These are phyloP conservation scores for Pseudeuparius sepicola DNA, from an alignment of 2,888 invertebrate genomes.

Conservation along the genomic window DNA sequence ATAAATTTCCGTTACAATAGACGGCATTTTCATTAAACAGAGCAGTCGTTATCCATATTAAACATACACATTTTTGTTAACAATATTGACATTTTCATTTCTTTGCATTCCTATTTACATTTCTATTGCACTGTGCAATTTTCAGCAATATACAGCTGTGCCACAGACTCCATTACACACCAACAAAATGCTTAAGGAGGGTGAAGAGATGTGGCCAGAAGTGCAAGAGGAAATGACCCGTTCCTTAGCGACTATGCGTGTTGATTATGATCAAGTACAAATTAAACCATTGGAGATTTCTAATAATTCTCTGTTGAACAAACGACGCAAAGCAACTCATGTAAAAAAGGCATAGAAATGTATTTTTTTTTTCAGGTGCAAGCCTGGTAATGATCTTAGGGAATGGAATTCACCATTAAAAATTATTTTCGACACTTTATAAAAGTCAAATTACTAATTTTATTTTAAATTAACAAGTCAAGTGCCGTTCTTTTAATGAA, in stretches of 20 bases:
- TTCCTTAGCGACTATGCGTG: slow-evolving; percentile 94
- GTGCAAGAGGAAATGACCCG: slow-evolving; percentile 99
- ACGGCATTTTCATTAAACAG: too few species aligned
- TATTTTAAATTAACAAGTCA: too few species aligned
- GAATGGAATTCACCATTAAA: too few species aligned
- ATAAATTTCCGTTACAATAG: too few species aligned
- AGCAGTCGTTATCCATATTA: too few species aligned
- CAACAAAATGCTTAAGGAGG: slow-evolving; percentile 77
- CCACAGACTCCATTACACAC: slow-evolving; percentile 95
- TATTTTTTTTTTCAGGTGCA: too few species aligned
- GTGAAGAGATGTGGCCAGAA: slow-evolving; percentile 90
- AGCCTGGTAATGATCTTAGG: too few species aligned
- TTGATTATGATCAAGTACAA: slow-evolving; percentile 92
- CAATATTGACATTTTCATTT: too few species aligned
- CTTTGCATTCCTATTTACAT: slow-evolving; percentile 1
- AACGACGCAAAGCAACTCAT: slow-evolving; percentile 50
- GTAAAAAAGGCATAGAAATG: slow-evolving; percentile 15
- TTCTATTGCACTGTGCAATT: slow-evolving; percentile 12
- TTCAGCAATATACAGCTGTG: slow-evolving; percentile 63
- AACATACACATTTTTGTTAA: too few species aligned
- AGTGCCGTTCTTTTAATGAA: too few species aligned
- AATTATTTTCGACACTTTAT: too few species aligned
- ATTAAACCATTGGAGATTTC: slow-evolving; percentile 89
- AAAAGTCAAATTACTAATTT: too few species aligned
- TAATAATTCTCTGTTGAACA: slow-evolving; percentile 85